Conservation (phyloP, 2,888 invertebrate species). For the Liodrosophila aerea region DNA sequence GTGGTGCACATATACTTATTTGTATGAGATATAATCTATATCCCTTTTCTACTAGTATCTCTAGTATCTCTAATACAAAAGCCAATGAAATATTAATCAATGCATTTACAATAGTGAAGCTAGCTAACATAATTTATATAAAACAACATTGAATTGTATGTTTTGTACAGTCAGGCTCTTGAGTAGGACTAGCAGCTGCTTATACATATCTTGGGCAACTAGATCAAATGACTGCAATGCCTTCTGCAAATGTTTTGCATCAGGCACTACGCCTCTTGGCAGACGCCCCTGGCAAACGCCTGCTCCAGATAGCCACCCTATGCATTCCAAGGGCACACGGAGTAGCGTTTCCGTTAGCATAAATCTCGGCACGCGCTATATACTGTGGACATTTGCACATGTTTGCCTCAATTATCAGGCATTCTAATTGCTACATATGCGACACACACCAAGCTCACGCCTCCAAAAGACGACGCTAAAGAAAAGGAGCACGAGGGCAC, state of each 20-base stretch:
- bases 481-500: slow-evolving; percentile 9
- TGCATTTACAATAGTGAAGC: too few relatives aligned
- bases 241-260: slow-evolving; percentile 55
- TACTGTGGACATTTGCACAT: slow-evolving; percentile 71
- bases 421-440: slow-evolving; percentile 81
- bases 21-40: too few relatives aligned
- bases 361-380: slow-evolving; percentile 47
- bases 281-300: slow-evolving; percentile 32
- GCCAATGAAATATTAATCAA: too few relatives aligned
- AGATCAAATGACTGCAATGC: slow-evolving; percentile 54
- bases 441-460: slow-evolving; percentile 64
- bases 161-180: not conserved
- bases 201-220: slow-evolving; percentile 5
- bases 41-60: too few relatives aligned
- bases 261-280: slow-evolving; percentile 56
- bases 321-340: not conserved
- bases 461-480: slow-evolving; percentile 44
- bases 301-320: slow-evolving; percentile 3
- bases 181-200: slow-evolving; percentile 33
- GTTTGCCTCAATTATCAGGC: slow-evolving; percentile 50
- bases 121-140: too few relatives aligned
- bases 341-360: not conserved
- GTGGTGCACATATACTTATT: too few relatives aligned
- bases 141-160: too few relatives aligned
- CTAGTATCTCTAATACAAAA: too few relatives aligned